A percentile compares a stretch with the other conserved stretches of the same genome.
These are phyloP conservation scores for Cinara cedri DNA, from an alignment of 2,888 invertebrate genomes.

Conservation along the genomic window DNA sequence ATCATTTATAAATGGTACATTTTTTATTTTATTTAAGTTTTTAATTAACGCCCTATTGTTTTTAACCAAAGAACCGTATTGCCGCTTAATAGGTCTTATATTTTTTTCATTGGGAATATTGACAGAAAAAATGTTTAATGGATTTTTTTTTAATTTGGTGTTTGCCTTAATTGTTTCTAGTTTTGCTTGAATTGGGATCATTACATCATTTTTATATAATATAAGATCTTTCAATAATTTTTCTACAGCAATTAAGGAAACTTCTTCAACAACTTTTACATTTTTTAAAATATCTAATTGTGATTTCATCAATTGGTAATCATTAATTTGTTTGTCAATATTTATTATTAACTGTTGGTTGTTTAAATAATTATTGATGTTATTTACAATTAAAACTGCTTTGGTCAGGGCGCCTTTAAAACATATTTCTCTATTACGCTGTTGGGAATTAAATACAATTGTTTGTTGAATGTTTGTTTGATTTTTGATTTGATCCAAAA, in stretches of 20 bases:
- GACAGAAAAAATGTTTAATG: conserved; percentile 8
- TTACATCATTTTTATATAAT: conserved; percentile 38
- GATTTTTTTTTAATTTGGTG: neutral
- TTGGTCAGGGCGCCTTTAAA: conserved; percentile 14
- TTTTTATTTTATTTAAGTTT: neutral
- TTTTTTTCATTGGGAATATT: neutral
- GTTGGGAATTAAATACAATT: neutral
- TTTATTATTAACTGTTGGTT: neutral
- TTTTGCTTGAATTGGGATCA: neutral
- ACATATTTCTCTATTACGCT: conserved; percentile 30
- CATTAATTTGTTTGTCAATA: conserved; percentile 26
- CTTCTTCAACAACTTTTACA: neutral
- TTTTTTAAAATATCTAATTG: conserved; percentile 9
- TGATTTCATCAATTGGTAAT: conserved; percentile 11
- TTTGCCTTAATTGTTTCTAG: neutral
- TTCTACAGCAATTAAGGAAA: neutral
- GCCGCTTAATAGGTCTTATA: conserved; percentile 16
- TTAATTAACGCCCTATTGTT: conserved; percentile 34
- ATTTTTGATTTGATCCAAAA: conserved; percentile 24
- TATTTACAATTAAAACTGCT: neutral
- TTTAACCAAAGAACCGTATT: conserved; percentile 31
- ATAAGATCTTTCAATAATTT: conserved; percentile 24
- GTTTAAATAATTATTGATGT: neutral
- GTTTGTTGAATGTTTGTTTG: neutral
- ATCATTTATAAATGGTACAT: conserved; percentile 26